phyloP scores from a whole-genome alignment of 30 jellyfish, hydroid and myxozoan genomes.

The Aurelia aurita complex sp. Pacific region DNA sequence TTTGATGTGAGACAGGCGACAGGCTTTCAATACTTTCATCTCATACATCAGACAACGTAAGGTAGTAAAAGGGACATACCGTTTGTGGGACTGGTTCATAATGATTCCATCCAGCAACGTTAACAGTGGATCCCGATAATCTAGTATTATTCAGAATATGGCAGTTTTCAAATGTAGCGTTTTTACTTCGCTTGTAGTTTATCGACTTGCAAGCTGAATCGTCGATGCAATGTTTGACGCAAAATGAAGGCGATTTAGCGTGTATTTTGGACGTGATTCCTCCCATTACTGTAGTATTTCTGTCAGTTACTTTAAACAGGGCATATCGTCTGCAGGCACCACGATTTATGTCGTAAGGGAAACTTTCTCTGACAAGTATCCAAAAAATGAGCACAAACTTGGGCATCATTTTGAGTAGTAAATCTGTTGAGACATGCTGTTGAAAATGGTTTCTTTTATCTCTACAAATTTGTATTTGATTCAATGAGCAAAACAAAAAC shows the following conservation, averaged over 20 bases:
- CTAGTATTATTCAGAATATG: slow-evolving; percentile 19
- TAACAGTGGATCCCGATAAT: not conserved
- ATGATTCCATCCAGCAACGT: slow-evolving; percentile 38
- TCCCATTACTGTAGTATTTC: slow-evolving; percentile 1
- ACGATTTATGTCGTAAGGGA: not conserved
- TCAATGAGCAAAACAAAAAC: too few species aligned
- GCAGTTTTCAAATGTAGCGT: not conserved
- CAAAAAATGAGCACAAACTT: not conserved
- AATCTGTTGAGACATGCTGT: not conserved
- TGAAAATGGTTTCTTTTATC: too few species aligned
- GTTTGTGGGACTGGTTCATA: slow-evolving; percentile 41
- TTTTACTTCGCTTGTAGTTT: not conserved
- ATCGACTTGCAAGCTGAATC: slow-evolving; percentile 9
- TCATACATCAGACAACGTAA: not conserved
- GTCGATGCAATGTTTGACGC: slow-evolving; percentile 31
- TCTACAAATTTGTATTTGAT: too few species aligned
- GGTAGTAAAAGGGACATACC: slow-evolving; percentile 1
- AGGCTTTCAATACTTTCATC: too few species aligned
- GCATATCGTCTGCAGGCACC: slow-evolving; percentile 31
- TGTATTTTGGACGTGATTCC: not conserved
- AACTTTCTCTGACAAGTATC: not conserved
- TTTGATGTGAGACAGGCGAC: too few species aligned
- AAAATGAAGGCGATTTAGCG: not conserved
- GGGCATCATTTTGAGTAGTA: not conserved
- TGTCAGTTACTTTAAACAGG: slow-evolving; percentile 27